A percentile compares a stretch with the other conserved stretches of the same genome.
phyloP scores from a whole-genome alignment of 2,797 vertebrate species.

The Alectoris magna region DNA sequence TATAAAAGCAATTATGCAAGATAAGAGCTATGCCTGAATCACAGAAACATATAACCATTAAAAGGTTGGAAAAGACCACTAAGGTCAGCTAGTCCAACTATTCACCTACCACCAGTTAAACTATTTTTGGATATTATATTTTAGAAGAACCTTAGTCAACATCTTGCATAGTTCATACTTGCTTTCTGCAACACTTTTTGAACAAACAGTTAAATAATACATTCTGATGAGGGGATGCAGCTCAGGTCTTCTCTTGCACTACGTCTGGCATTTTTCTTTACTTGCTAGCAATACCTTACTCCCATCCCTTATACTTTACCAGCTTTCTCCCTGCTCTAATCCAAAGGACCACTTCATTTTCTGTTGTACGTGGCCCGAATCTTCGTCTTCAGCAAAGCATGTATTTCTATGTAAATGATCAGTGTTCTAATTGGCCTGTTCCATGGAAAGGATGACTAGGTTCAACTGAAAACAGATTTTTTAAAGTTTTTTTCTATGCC shows the following conservation, averaged over 20 bases:
- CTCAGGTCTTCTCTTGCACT: background rate
- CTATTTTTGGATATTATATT: background rate
- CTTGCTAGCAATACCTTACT: background rate
- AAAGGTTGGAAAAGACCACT: no score
- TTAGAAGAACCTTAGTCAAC: slow-evolving; percentile 9
- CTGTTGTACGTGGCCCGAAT: background rate
- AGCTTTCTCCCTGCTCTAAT: background rate
- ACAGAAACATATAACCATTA: no score
- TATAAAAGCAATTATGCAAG: background rate
- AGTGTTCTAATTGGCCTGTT: background rate
- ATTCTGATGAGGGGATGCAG: background rate
- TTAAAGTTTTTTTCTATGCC: background rate
- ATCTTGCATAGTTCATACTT: background rate
- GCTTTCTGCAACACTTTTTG: background rate
- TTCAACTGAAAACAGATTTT: background rate
- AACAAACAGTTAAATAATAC: background rate
- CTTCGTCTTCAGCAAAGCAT: background rate
- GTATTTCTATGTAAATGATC: background rate
- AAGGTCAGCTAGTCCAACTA: no score
- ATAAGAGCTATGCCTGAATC: background rate
- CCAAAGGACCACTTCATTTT: background rate
- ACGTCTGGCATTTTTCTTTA: background rate
- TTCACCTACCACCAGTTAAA: background rate
- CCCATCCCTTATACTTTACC: background rate
- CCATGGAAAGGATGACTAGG: background rate